Base-by-base conservation (phyloP, 2,113 vertebrate genomes). In the Zosterops lateralis region DNA sequence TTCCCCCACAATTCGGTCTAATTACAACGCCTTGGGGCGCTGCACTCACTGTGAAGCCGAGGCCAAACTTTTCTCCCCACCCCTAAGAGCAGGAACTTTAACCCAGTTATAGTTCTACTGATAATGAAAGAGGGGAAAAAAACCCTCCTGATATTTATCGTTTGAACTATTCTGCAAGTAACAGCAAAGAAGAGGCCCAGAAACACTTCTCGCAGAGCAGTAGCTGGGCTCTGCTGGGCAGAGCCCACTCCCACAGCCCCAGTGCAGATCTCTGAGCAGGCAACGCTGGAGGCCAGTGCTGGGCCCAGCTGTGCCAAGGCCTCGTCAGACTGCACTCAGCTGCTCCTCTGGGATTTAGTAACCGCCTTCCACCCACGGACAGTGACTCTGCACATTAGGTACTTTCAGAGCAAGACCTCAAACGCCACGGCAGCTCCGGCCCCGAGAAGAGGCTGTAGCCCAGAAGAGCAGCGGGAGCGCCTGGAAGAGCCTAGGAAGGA, bases 41-140 rank as follows among this genome's bases (percentile, higher is more conserved):
- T 92, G 71, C 42, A 61, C 36, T 48, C 9, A 6, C 88, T 94
- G 32, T 83, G 93, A 95, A 96, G 92, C 18, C 0, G 17, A 70
- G 64, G 90, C 90, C 90, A 95, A 94, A 66, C 85, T 90, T 56
- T 53, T 42, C 70, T 95, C 92, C 88, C 85, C 96, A 83, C 92
- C 90, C 85, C 34, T n/a, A 40, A 32, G 75, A 93, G 67, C 47
- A 86, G 42, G 92, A 96, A 96, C 96, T 96, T 90, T 88, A 95
- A 95, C 92, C 87, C 81, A 95, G 62, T 89, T 92, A 75, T 0
- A 91, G 61, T 6, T 34, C 9, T 24, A 82, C 65, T 57, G 91
- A 92, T 94, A 93, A 65, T 19, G 26, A 29, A 47, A 36, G 9
- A 56, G 7, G 50, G 10, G 17, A 3, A 17, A 19, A 19, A 56